Conservation (phyloP, 2,797 vertebrate genomes). For the Aulostomus chinensis region DNA sequence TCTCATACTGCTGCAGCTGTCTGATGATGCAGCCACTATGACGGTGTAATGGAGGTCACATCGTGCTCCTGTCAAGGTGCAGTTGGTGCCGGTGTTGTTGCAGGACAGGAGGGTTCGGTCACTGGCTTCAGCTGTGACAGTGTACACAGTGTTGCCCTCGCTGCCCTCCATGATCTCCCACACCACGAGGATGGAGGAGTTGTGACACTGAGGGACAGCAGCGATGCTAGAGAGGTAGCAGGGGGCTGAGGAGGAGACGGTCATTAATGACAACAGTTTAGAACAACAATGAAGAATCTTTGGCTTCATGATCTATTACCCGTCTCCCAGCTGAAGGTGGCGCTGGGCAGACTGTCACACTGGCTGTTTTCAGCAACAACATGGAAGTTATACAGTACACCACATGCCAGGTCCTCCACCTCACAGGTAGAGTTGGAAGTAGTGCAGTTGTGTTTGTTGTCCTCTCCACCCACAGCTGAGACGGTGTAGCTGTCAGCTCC, state of each 20-base stretch:
- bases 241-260: conserved; percentile 53
- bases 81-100: conserved; percentile 61
- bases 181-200: conserved; percentile 60
- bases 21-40: conserved; percentile 65
- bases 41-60: conserved; percentile 74
- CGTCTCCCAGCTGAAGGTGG: conserved; percentile 54
- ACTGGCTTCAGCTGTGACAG: conserved; percentile 59
- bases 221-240: conserved; percentile 67
- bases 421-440: conserved; percentile 65
- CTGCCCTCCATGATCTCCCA: conserved; percentile 57
- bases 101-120: conserved; percentile 65
- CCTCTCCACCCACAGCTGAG: conserved; percentile 43
- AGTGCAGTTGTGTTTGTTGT: conserved; percentile 56
- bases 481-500: conserved; percentile 64
- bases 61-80: conserved; percentile 58
- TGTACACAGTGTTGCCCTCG: conserved; percentile 48
- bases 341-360: conserved; percentile 67
- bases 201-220: conserved; percentile 62
- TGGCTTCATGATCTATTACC: conserved; percentile 65
- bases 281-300: neutral
- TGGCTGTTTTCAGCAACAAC: conserved; percentile 58
- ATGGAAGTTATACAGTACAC: conserved; percentile 67
- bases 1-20: conserved; percentile 65
- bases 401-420: conserved; percentile 71
- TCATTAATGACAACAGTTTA: neutral